Percentiles rank a stretch among this genome's conserved stretches.
Evolutionary conservation across 1,140 invertebrate genomes (phyloP).

Genomic region (Radopholus similis): DNA sequence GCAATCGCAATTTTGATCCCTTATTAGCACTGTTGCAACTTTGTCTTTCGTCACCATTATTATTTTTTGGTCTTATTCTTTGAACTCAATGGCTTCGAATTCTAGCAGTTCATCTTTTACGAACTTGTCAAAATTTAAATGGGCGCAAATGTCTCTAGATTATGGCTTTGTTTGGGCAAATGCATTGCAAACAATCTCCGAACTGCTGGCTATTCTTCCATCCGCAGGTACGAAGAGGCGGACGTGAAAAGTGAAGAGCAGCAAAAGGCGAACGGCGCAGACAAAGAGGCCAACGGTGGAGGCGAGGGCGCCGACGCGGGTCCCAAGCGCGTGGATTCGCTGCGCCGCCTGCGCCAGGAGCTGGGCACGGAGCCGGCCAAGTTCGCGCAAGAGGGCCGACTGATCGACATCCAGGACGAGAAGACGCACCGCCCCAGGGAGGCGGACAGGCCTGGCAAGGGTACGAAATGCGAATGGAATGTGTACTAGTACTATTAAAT

Average conservation of each 20-base stretch:
- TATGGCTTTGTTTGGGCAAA: no score
- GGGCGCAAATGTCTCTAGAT: no score
- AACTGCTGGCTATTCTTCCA: neutral
- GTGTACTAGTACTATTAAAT: neutral
- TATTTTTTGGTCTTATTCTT: no score
- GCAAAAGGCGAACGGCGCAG: neutral
- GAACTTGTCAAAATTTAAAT: no score
- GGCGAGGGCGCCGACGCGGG: neutral
- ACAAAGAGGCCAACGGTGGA: neutral
- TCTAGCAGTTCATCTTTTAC: no score
- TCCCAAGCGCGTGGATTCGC: neutral
- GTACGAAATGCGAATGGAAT: neutral
- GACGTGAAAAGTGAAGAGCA: neutral
- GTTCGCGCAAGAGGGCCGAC: conserved; percentile 22
- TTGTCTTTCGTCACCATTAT: no score
- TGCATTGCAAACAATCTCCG: no score
- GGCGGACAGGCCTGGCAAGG: neutral
- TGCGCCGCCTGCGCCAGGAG: neutral
- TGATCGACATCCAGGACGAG: conserved; percentile 32
- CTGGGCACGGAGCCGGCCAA: conserved; percentile 8
- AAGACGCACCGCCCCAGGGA: no score
- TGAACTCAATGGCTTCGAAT: no score
- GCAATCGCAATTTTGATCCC: no score
- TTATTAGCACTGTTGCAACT: no score
- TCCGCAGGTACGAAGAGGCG: neutral